Conservation (phyloP, 1,140 invertebrate species). For the Sycobia sp. region DNA sequence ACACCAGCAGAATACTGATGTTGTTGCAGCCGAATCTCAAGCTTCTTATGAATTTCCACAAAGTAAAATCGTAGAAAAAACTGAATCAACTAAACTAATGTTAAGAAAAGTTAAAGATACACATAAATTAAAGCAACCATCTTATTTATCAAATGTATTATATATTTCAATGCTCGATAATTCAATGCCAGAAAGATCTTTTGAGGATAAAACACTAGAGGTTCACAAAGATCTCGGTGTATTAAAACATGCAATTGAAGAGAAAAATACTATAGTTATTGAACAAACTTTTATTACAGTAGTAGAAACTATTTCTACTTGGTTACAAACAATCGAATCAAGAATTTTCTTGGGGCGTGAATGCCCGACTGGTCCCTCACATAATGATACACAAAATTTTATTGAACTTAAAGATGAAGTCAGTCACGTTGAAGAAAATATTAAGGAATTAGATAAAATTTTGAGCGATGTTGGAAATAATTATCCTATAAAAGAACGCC, state of each 20-base stretch:
- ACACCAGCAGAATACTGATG: constrained; percentile 17
- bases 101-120: constrained; percentile 63
- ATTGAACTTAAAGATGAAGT: constrained; percentile 64
- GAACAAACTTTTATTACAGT: constrained; percentile 75
- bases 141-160: constrained; percentile 64
- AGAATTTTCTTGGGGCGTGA: constrained; percentile 71
- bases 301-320: constrained; percentile 78
- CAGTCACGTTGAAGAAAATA: constrained; percentile 56
- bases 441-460: constrained; percentile 50
- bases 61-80: constrained; percentile 44
- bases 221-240: constrained; percentile 66
- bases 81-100: constrained; percentile 56
- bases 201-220: constrained; percentile 62
- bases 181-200: constrained; percentile 59
- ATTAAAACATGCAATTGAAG: constrained; percentile 68
- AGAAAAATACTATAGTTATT: constrained; percentile 66
- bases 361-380: constrained; percentile 41
- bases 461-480: constrained; percentile 54
- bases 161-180: constrained; percentile 67
- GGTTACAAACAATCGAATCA: constrained; percentile 83
- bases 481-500: constrained; percentile 53
- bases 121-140: constrained; percentile 60
- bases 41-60: background rate
- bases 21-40: background rate
- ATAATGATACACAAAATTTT: constrained; percentile 47